These are phyloP conservation scores for Clamator glandarius DNA, from an alignment of 2,797 vertebrate genomes.

Conservation along the genomic window DNA sequence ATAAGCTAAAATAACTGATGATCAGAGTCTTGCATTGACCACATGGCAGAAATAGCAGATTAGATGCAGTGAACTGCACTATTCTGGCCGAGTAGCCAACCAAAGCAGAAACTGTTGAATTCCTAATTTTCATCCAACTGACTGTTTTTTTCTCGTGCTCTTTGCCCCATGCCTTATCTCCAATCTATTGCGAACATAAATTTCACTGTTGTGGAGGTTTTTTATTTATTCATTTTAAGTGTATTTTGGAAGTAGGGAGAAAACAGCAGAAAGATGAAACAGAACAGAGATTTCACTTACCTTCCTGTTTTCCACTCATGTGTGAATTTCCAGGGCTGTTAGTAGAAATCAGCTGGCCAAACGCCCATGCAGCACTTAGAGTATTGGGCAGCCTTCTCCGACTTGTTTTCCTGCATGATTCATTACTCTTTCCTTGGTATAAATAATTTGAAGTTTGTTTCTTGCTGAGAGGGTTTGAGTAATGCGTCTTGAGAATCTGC, in stretches of 20 bases:
- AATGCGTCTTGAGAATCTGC: not conserved
- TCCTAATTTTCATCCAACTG: not conserved
- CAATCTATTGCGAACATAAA: not conserved
- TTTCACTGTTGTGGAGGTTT: not conserved
- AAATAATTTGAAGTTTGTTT: not conserved
- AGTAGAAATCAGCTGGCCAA: not conserved
- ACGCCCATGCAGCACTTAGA: not conserved
- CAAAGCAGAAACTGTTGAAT: not conserved
- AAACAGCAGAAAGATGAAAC: not conserved
- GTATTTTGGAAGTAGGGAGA: not conserved
- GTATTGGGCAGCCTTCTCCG: conserved; percentile 8
- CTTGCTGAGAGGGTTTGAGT: not conserved
- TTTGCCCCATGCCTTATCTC: not conserved
- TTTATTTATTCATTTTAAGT: not conserved
- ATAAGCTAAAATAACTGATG: not conserved
- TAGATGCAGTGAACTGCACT: not conserved
- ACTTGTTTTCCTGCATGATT: not conserved
- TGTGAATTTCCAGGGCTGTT: not conserved
- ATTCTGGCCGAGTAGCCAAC: not conserved
- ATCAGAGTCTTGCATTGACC: not conserved
- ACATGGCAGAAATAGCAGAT: not conserved
- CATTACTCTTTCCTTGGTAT: not conserved
- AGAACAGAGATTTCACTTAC: not conserved
- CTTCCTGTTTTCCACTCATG: not conserved
- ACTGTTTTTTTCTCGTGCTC: not conserved